phyloP scores from a whole-genome alignment of 2,888 invertebrate species.

The Cloeon dipterum region DNA sequence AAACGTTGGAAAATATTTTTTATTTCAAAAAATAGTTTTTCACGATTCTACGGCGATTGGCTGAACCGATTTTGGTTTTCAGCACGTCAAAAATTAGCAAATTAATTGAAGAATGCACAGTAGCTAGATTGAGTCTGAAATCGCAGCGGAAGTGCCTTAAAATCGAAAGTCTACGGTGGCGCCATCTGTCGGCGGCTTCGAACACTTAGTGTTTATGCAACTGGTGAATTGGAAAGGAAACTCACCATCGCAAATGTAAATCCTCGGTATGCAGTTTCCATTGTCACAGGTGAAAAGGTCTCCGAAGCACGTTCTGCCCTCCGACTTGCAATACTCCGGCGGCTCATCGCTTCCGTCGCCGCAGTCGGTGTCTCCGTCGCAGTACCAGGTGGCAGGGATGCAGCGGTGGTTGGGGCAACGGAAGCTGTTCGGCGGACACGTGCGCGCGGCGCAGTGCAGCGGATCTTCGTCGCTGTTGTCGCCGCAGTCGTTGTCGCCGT shows the following conservation, averaged over 20 bases:
- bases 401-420: constrained; percentile 83
- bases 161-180: no score
- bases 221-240: no score
- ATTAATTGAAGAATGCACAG: no score
- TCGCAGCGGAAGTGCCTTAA: no score
- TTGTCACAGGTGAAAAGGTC: constrained; percentile 91
- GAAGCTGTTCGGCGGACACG: constrained; percentile 80
- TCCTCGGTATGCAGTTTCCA: constrained; percentile 85
- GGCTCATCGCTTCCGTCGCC: constrained; percentile 81
- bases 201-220: no score
- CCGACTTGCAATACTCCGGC: constrained; percentile 78
- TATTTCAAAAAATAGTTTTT: no score
- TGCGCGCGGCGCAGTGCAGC: constrained; percentile 64
- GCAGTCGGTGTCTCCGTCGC: constrained; percentile 89
- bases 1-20: no score
- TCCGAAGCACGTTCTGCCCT: constrained; percentile 83
- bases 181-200: no score
- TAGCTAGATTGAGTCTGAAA: no score
- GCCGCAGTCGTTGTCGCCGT: constrained; percentile 90
- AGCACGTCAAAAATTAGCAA: no score
- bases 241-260: constrained; percentile 89
- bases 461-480: constrained; percentile 86
- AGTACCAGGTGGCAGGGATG: constrained; percentile 90
- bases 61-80: no score
- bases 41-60: no score